Evolutionary conservation across 1,140 invertebrate species (phyloP).

Genomic region (Drosophila micromelanica): DNA sequence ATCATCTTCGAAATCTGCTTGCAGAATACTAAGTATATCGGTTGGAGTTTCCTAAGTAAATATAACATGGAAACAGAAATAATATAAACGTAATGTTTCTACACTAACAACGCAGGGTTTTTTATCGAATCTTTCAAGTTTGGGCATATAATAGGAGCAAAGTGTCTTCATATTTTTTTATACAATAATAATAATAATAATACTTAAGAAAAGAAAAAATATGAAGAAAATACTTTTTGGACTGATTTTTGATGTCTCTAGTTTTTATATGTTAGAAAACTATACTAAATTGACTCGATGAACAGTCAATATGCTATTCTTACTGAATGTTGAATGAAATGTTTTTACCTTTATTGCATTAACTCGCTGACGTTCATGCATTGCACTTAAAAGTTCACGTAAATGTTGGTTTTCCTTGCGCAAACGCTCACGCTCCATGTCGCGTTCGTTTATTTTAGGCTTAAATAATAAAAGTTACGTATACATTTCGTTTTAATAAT

Average conservation of each 20-base stretch:
- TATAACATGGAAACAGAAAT: not conserved
- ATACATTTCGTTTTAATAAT: not conserved
- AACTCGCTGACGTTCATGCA: constrained; percentile 85
- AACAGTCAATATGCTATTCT: no score
- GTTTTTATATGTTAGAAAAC: no score
- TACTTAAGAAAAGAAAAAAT: no score
- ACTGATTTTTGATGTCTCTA: no score
- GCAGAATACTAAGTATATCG: constrained; percentile 68
- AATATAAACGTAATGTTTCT: not conserved
- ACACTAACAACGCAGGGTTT: no score
- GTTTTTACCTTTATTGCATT: constrained; percentile 73
- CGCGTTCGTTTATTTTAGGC: constrained; percentile 90
- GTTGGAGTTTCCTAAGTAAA: constrained; percentile 68
- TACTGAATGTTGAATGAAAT: constrained; percentile 5
- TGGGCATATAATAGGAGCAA: no score
- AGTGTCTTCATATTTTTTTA: no score
- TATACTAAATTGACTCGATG: no score
- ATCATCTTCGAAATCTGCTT: constrained; percentile 76
- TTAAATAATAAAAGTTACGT: constrained; percentile 79
- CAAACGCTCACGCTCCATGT: constrained; percentile 90
- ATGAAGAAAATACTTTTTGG: no score
- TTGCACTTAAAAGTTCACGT: constrained; percentile 89
- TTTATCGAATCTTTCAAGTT: no score
- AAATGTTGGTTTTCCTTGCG: constrained; percentile 89
- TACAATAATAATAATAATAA: no score